Conservation (phyloP, 2,888 invertebrate genomes). For the Masnerella sp. region DNA sequence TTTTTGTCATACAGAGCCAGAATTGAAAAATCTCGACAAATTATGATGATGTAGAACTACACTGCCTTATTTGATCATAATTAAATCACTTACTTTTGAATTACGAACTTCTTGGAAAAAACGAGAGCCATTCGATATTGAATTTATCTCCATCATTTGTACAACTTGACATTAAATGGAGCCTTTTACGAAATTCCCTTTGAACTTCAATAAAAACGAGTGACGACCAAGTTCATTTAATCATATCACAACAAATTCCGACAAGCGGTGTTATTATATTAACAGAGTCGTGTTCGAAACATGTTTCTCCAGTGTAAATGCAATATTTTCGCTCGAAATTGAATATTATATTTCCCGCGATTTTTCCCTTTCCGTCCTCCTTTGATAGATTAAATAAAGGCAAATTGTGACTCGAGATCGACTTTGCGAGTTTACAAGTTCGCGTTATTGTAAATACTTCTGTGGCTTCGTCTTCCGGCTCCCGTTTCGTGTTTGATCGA, state of each 20-base stretch:
- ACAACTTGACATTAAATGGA: conserved; percentile 15
- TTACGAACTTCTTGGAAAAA: too few relatives aligned
- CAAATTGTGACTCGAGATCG: conserved; percentile 8
- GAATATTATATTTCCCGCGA: conserved; percentile 7
- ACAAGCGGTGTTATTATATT: conserved; percentile 28
- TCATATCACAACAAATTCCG: conserved; percentile 24
- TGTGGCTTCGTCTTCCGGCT: neutral
- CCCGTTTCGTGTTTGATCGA: neutral
- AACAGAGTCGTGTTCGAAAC: conserved; percentile 11
- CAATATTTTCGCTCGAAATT: conserved; percentile 4
- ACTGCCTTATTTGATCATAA: too few relatives aligned
- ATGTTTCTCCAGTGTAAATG: neutral
- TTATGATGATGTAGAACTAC: too few relatives aligned
- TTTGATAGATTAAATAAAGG: conserved; percentile 22
- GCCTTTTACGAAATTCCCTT: conserved; percentile 19
- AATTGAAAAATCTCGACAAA: too few relatives aligned
- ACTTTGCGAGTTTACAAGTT: conserved; percentile 4
- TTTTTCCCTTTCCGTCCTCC: conserved; percentile 8
- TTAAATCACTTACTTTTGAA: too few relatives aligned
- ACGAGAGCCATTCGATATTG: conserved; percentile 16
- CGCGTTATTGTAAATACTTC: conserved; percentile 15
- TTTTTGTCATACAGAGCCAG: too few relatives aligned
- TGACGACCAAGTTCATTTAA: conserved; percentile 31
- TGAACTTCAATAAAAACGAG: conserved; percentile 21
- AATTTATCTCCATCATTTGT: conserved; percentile 23